phyloP scores from a whole-genome alignment of 2,888 invertebrate genomes.

The Callyntrura sp. region DNA sequence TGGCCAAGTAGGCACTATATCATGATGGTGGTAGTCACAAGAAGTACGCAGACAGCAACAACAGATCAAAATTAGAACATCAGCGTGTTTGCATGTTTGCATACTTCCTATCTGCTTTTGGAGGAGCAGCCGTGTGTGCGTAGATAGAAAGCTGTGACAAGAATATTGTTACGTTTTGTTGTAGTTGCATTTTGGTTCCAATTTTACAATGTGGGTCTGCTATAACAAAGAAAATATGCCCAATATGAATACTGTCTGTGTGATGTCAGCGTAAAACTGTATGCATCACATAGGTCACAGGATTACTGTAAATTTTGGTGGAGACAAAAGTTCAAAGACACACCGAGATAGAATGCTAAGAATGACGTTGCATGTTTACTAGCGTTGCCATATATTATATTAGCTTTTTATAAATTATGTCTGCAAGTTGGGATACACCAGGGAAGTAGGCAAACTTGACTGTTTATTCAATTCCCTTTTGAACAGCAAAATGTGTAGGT shows the following conservation, averaged over 20 bases:
- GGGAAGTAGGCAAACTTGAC: not conserved
- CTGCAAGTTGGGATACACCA: slow-evolving; percentile 4
- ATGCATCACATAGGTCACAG: slow-evolving; percentile 50
- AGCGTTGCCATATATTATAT: slow-evolving; percentile 12
- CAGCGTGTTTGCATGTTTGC: too few species aligned
- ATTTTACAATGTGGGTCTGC: not conserved
- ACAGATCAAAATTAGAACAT: too few species aligned
- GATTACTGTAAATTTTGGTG: slow-evolving; percentile 52
- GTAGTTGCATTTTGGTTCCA: not conserved
- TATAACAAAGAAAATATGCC: slow-evolving; percentile 8
- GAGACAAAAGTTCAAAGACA: not conserved
- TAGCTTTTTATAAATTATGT: not conserved
- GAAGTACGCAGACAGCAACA: too few species aligned
- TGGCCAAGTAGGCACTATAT: too few species aligned
- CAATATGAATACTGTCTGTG: too few species aligned
- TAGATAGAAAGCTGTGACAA: too few species aligned
- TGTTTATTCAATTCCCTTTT: not conserved
- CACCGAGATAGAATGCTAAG: slow-evolving; percentile 18
- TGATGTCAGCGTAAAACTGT: too few species aligned
- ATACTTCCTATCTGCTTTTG: too few species aligned
- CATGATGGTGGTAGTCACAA: too few species aligned
- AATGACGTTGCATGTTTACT: not conserved
- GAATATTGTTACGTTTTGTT: too few species aligned
- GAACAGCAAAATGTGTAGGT: not conserved
- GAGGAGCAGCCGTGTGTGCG: too few species aligned